Conservation (phyloP, 2,797 vertebrate species). For the Microchirus variegatus region DNA sequence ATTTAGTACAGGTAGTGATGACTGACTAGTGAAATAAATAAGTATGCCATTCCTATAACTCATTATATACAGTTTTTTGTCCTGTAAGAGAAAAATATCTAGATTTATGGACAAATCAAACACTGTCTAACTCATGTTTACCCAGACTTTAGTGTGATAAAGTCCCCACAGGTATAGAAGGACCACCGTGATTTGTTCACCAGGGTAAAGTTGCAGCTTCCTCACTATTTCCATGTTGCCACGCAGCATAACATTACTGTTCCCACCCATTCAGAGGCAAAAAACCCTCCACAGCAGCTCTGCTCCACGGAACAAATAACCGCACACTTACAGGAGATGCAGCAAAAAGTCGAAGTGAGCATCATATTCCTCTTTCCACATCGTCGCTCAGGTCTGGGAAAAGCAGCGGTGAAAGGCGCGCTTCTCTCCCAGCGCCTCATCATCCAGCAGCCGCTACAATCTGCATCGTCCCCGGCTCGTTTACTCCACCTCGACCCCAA, state of each 20-base stretch:
- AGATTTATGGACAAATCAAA: no score
- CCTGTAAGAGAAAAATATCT: no score
- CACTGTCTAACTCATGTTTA: no score
- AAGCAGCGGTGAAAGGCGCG: constrained; percentile 50
- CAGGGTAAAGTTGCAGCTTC: constrained; percentile 19
- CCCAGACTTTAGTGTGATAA: neutral
- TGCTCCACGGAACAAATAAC: neutral
- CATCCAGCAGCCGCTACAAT: constrained; percentile 55
- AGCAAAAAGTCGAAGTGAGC: constrained; percentile 84
- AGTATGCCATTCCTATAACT: no score
- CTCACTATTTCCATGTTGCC: constrained; percentile 59
- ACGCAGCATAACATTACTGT: constrained; percentile 47
- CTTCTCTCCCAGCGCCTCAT: constrained; percentile 60
- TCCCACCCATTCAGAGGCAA: constrained; percentile 34
- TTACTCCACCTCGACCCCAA: neutral
- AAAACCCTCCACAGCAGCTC: neutral
- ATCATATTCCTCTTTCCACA: constrained; percentile 87
- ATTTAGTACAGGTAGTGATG: no score
- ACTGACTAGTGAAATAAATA: no score
- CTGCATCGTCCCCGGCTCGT: constrained; percentile 50
- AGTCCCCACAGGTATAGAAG: no score
- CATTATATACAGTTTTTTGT: no score
- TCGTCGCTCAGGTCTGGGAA: constrained; percentile 49
- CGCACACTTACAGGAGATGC: constrained; percentile 83
- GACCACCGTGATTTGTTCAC: neutral